These are phyloP conservation scores for Myripristis jacobus DNA, from an alignment of 2,797 vertebrate species.

Conservation along the genomic window DNA sequence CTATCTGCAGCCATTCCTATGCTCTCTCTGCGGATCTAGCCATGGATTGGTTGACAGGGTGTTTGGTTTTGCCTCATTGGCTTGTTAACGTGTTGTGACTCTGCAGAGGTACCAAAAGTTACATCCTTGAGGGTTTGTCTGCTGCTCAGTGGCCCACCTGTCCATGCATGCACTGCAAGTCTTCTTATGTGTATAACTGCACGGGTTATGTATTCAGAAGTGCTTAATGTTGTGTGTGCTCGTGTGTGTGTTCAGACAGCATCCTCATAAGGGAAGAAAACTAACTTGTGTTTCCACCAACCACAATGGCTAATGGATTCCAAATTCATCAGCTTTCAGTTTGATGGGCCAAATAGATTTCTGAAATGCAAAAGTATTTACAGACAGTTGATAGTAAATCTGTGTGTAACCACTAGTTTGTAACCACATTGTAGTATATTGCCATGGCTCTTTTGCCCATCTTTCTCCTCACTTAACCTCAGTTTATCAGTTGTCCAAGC, in stretches of 20 bases:
- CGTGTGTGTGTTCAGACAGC: background rate
- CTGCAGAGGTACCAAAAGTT: background rate
- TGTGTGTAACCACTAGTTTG: constrained; percentile 13
- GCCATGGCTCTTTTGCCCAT: constrained; percentile 17
- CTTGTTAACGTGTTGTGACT: background rate
- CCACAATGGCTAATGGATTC: no score
- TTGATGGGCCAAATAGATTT: no score
- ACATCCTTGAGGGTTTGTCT: background rate
- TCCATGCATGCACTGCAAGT: background rate
- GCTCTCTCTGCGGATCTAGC: background rate
- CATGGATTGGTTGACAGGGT: constrained; percentile 39
- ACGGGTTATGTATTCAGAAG: no score
- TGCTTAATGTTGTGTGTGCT: background rate
- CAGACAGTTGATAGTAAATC: background rate
- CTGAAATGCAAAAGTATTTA: no score
- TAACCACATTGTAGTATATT: background rate
- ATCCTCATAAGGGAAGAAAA: background rate
- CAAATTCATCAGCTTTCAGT: no score
- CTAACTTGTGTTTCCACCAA: no score
- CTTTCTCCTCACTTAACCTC: background rate
- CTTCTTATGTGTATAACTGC: no score
- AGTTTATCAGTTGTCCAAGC: constrained; percentile 30
- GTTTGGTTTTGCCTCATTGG: constrained; percentile 28
- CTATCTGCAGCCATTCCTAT: constrained; percentile 20
- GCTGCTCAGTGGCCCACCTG: constrained; percentile 6